Base-by-base conservation (phyloP, 2,888 invertebrate species). In the Tachystola acroxantha region DNA sequence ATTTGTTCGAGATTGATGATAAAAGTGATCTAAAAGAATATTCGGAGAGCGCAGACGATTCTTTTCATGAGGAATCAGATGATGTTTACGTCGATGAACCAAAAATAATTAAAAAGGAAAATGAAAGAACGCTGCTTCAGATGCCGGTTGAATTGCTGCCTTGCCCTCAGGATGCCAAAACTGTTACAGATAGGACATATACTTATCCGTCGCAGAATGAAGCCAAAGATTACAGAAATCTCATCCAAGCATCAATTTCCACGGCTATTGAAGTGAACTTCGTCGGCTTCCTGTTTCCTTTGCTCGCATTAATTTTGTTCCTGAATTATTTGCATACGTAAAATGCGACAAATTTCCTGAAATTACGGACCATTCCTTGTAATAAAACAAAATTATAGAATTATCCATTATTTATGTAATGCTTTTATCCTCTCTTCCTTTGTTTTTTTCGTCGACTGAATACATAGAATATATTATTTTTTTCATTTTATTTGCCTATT, bases 131-230 rank as follows among this genome's bases (percentile, higher is more conserved):
- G 16, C 64, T 91, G 39, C 81, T 90, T 34, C 88, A 89, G 53
- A 86, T 91, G 39, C 88, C 89, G 1, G 81, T 88, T 2, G 89
- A 90, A 48, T 71, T 82, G 36, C 66, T 91, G 37, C 91, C 91
- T 11, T 91, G 91, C 58, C 89, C 90, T 36, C 88, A 88, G 43
- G 89, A 89, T 34, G 72, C 88, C n/a, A 90, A 89, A 54, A 90
- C 88, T 55, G 90, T 90, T 31, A 90, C 90, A 11, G 90, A 90
- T 46, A 68, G 81, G 38, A 86, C 85, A 2, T 86, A 85, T 45
- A 86, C 85, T 29, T 77, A 90, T 56, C 90, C 90, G 3, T 80
- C 90, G 24, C 90, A 90, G 48, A 88, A 90, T 38, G 90, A 86
- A 53, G 85, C 85, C 2, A 86, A 85, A 55, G 85, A 86, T 69